A percentile compares a stretch with the other conserved stretches of the same genome.
Conservation (phyloP, 2,888 invertebrate species). For the Microchrysa polita region DNA sequence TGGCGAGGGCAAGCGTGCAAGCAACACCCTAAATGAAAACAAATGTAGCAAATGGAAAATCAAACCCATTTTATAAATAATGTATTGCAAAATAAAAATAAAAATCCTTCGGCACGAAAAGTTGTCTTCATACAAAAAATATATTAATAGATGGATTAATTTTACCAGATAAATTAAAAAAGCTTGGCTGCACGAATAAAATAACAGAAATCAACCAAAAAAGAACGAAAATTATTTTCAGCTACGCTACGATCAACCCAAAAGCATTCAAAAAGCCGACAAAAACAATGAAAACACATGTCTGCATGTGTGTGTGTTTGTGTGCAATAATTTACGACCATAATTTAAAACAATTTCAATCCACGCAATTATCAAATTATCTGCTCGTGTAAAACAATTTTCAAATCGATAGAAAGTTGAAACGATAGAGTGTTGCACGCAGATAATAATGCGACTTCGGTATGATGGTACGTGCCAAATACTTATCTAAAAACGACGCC, state of each 20-base stretch:
- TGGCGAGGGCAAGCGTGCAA: too few species aligned
- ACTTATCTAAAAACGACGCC: slow-evolving; percentile 18
- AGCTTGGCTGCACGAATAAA: neutral
- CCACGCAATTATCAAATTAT: slow-evolving; percentile 39
- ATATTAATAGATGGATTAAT: too few species aligned
- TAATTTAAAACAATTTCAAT: slow-evolving; percentile 41
- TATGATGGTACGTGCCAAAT: slow-evolving; percentile 40
- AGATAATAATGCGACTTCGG: neutral
- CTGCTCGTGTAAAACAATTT: slow-evolving; percentile 40
- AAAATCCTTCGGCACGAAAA: slow-evolving; percentile 18
- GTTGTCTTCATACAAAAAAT: neutral
- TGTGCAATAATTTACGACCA: slow-evolving; percentile 22
- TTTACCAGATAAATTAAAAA: too few species aligned
- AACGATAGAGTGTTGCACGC: slow-evolving; percentile 35
- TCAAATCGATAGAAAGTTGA: slow-evolving; percentile 40
- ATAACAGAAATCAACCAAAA: neutral
- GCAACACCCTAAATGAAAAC: too few species aligned
- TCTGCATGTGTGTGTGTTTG: neutral
- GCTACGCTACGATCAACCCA: slow-evolving; percentile 4
- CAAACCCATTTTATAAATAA: too few species aligned
- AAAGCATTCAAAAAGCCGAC: neutral
- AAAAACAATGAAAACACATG: slow-evolving; percentile 16
- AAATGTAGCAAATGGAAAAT: too few species aligned
- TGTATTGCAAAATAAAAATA: too few species aligned
- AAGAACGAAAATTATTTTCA: slow-evolving; percentile 14